These are phyloP conservation scores for Saturnia japonica DNA, from an alignment of 2,888 invertebrate genomes.

Conservation along the genomic window DNA sequence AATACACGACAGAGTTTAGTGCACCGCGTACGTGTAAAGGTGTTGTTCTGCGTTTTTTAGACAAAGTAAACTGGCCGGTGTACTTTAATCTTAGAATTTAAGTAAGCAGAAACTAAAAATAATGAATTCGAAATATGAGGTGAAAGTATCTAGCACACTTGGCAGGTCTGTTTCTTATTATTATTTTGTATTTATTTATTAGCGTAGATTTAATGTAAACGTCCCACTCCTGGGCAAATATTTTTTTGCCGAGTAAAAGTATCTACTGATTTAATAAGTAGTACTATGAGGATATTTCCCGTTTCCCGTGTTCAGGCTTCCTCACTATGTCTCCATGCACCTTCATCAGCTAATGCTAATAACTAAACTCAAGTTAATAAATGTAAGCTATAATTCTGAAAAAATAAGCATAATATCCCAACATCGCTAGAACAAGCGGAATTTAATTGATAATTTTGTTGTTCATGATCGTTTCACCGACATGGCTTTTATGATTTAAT, in stretches of 20 bases:
- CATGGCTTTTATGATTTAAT: background rate
- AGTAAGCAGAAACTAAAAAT: background rate
- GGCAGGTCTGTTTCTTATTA: slow-evolving; percentile 58
- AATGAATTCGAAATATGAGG: slow-evolving; percentile 59
- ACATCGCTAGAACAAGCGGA: background rate
- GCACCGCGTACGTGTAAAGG: slow-evolving; percentile 31
- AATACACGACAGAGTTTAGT: slow-evolving; percentile 41
- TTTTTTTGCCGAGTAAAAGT: background rate
- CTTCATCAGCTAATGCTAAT: background rate
- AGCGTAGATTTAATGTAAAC: too few relatives aligned
- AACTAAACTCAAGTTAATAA: background rate
- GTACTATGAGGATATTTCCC: background rate
- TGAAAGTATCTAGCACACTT: slow-evolving; percentile 56
- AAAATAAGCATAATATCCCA: background rate
- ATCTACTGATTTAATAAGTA: background rate
- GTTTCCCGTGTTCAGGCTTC: background rate
- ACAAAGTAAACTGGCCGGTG: too few relatives aligned
- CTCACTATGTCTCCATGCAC: background rate
- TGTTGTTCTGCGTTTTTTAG: background rate
- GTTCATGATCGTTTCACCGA: background rate
- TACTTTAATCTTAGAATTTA: background rate
- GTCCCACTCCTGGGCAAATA: background rate
- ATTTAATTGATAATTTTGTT: too few relatives aligned
- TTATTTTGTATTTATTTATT: too few relatives aligned
- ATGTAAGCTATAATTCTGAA: background rate